Evolutionary conservation across 2,113 vertebrate species (phyloP).

Genomic region (Vimba vimba): DNA sequence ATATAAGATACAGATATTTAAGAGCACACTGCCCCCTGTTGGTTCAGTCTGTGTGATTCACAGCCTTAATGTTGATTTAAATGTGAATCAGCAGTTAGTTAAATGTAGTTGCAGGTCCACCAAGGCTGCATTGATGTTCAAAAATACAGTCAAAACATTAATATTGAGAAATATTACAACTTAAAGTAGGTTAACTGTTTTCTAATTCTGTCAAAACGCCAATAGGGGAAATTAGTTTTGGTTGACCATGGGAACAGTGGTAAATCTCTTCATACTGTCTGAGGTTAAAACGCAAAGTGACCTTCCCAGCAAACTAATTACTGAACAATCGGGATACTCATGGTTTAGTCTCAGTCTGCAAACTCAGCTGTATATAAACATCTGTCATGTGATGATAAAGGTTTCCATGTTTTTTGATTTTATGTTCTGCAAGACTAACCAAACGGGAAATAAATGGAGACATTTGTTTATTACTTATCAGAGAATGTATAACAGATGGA

Average conservation of each 20-base stretch:
- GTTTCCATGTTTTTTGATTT: neutral
- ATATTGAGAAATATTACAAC: too few relatives aligned
- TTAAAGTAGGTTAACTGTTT: too few relatives aligned
- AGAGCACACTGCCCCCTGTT: conserved; percentile 58
- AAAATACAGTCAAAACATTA: too few relatives aligned
- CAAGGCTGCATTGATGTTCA: too few relatives aligned
- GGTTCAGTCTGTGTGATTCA: neutral
- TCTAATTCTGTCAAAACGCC: neutral
- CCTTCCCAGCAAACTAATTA: neutral
- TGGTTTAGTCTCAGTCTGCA: neutral
- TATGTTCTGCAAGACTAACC: neutral
- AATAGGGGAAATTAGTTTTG: neutral
- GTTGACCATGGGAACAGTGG: neutral
- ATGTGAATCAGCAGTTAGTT: neutral
- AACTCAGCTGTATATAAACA: conserved; percentile 3
- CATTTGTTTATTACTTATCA: neutral
- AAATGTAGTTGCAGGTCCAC: neutral
- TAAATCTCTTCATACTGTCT: neutral
- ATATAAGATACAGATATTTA: neutral
- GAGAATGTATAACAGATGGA: conserved; percentile 2
- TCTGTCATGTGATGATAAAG: neutral
- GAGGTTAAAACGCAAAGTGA: neutral
- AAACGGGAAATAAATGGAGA: neutral
- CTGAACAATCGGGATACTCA: neutral
- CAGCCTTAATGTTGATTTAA: neutral